These are phyloP conservation scores for Smutsia gigantea DNA, from an alignment of 2,797 vertebrate genomes.

Conservation along the genomic window DNA sequence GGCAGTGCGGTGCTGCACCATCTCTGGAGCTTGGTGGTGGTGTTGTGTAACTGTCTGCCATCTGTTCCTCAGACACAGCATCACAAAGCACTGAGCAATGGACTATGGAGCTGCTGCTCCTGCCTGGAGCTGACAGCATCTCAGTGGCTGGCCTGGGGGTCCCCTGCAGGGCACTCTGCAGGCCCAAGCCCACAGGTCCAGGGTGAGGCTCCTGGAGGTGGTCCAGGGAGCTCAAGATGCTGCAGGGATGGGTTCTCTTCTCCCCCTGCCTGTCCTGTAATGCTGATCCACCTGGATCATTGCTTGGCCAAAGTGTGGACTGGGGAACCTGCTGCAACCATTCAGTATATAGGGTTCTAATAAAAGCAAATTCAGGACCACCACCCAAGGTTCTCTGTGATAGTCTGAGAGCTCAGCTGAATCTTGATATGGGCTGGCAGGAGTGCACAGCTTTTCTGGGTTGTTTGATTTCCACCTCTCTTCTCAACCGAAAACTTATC, in stretches of 20 bases:
- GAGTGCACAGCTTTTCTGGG: neutral
- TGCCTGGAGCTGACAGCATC: slow-evolving; percentile 47
- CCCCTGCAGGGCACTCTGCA: slow-evolving; percentile 36
- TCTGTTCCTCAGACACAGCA: slow-evolving; percentile 74
- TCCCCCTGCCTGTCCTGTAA: neutral
- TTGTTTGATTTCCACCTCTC: neutral
- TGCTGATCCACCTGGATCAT: neutral
- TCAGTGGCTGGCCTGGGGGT: slow-evolving; percentile 37
- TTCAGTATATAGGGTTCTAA: neutral
- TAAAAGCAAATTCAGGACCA: neutral
- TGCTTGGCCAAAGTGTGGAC: neutral
- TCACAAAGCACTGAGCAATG: slow-evolving; percentile 73
- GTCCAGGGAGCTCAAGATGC: neutral
- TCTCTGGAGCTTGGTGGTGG: slow-evolving; percentile 55
- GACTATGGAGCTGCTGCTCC: slow-evolving; percentile 52
- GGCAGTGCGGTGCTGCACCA: slow-evolving; percentile 43
- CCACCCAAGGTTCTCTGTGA: neutral
- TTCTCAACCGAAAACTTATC: neutral
- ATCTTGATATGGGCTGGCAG: neutral
- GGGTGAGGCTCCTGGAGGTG: neutral
- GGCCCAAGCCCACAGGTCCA: neutral
- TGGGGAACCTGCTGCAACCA: neutral
- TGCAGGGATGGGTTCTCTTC: neutral
- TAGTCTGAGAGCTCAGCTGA: neutral
- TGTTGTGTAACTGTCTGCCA: slow-evolving; percentile 80